Evolutionary conservation across 2,797 vertebrate species (phyloP).

Genomic region (Petrocephalus sullivani): DNA sequence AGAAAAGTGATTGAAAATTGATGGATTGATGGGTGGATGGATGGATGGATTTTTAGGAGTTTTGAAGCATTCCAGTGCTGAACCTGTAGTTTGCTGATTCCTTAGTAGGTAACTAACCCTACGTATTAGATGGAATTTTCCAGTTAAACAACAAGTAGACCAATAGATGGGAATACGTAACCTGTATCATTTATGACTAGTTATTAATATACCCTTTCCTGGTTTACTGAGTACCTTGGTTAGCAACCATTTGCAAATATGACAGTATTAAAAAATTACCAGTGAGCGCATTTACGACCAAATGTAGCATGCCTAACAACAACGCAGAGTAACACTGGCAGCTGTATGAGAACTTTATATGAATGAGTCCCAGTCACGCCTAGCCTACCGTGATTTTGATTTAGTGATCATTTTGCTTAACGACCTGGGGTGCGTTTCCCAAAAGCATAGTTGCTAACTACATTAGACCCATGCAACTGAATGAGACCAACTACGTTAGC

Average conservation of each 20-base stretch:
- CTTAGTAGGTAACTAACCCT: not conserved
- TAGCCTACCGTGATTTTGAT: not conserved
- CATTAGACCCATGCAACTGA: too few relatives aligned
- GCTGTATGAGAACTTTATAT: not conserved
- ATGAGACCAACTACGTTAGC: too few relatives aligned
- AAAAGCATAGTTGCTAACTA: too few relatives aligned
- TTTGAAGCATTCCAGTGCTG: too few relatives aligned
- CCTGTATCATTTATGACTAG: not conserved
- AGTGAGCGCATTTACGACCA: not conserved
- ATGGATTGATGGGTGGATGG: too few relatives aligned
- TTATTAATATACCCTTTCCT: not conserved
- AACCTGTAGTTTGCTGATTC: not conserved
- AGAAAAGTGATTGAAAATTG: too few relatives aligned
- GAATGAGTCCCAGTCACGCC: not conserved
- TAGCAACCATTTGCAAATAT: not conserved
- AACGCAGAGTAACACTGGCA: not conserved
- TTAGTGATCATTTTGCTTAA: not conserved
- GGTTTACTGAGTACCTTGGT: not conserved
- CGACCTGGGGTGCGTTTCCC: not conserved
- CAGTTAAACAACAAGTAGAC: not conserved
- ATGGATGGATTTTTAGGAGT: too few relatives aligned
- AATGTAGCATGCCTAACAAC: not conserved
- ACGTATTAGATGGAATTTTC: not conserved
- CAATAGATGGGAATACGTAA: not conserved
- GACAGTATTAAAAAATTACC: not conserved